Evolutionary conservation across 2,113 vertebrate species (phyloP).

Genomic region (Sebastes fasciatus): DNA sequence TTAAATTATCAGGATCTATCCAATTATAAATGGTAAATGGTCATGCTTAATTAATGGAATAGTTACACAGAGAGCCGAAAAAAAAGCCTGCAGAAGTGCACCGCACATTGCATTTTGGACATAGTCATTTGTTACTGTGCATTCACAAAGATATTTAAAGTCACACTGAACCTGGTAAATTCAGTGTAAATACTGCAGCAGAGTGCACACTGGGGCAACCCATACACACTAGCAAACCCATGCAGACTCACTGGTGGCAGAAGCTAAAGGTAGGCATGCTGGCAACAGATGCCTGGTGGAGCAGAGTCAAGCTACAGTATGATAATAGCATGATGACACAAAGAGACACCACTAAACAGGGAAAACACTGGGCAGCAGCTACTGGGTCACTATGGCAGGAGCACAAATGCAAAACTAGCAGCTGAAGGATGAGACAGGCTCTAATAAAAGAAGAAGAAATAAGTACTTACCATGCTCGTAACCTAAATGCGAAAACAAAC

Average conservation of each 20-base stretch:
- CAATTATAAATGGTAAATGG: background rate
- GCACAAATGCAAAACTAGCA: constrained; percentile 49
- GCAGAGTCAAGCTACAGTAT: constrained; percentile 45
- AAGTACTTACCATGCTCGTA: constrained; percentile 99
- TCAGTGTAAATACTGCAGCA: constrained; percentile 11
- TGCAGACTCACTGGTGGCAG: constrained; percentile 67
- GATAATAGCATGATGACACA: constrained; percentile 40
- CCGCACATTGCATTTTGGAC: background rate
- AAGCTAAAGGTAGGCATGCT: constrained; percentile 84
- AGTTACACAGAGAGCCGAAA: background rate
- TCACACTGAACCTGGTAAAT: background rate
- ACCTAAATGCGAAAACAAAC: constrained; percentile 96
- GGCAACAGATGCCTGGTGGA: constrained; percentile 71
- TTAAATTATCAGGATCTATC: constrained; percentile 2
- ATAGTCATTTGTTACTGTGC: background rate
- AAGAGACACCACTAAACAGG: constrained; percentile 34
- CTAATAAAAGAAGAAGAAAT: constrained; percentile 84
- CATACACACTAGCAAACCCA: constrained; percentile 38
- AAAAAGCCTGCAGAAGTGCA: constrained; percentile 3
- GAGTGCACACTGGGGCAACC: background rate
- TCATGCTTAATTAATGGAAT: background rate
- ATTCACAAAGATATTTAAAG: constrained; percentile 16
- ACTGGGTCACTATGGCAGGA: constrained; percentile 52
- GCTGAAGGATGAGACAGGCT: constrained; percentile 73
- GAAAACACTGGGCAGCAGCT: constrained; percentile 52